Conservation (phyloP, 2,113 vertebrate genomes). For the Chiloscyllium plagiosum region DNA sequence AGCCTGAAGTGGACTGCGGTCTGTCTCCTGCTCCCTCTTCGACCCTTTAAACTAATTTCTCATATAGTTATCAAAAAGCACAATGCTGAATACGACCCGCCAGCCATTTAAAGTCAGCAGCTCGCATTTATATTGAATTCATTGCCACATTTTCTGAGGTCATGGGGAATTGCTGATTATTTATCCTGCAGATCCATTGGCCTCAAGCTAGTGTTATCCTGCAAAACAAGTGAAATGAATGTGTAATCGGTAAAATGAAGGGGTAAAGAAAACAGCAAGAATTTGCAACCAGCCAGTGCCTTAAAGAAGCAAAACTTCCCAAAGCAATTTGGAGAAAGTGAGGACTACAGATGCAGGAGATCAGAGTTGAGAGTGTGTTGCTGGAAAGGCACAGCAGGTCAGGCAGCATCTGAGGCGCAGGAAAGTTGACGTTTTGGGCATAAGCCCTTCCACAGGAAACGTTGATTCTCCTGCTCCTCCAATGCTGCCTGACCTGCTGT, state of each 20-base stretch:
- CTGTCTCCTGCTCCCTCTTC: not conserved
- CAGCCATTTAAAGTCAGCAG: not conserved
- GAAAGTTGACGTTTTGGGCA: too few relatives aligned
- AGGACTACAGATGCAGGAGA: too few relatives aligned
- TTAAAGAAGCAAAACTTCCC: not conserved
- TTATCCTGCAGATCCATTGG: not conserved
- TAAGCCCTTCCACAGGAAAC: too few relatives aligned
- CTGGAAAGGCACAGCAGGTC: too few relatives aligned
- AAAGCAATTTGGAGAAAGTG: not conserved
- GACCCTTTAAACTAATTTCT: conserved; percentile 26
- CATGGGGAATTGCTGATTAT: not conserved
- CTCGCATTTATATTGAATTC: not conserved
- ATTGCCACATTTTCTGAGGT: not conserved
- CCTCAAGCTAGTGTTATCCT: not conserved
- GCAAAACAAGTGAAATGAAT: not conserved
- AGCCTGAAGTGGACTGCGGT: not conserved
- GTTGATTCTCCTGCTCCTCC: too few relatives aligned
- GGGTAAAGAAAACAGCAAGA: not conserved
- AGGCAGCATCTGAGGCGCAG: too few relatives aligned
- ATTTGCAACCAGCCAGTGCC: not conserved
- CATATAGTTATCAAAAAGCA: not conserved
- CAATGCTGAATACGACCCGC: not conserved
- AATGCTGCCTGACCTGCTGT: too few relatives aligned
- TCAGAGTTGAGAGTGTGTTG: too few relatives aligned
- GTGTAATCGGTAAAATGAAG: not conserved